Conservation (phyloP, 2,888 invertebrate genomes). For the Archips crataeganus region DNA sequence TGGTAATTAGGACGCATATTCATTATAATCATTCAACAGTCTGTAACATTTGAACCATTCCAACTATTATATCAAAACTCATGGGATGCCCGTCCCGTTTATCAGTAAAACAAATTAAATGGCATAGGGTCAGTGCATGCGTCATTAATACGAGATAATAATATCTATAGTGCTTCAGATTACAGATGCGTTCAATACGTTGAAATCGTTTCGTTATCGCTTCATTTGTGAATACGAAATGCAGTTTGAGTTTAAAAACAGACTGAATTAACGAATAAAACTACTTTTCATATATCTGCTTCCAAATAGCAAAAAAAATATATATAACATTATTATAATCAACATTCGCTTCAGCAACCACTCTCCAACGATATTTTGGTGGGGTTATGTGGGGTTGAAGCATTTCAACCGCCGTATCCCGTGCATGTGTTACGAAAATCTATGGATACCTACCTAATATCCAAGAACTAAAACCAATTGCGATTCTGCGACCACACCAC, state of each 20-base stretch:
- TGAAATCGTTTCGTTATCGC: background rate
- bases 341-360: too few relatives aligned
- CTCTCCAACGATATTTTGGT: too few relatives aligned
- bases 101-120: conserved; percentile 12
- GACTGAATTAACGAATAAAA: background rate
- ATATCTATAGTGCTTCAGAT: conserved; percentile 11
- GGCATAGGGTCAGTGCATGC: conserved; percentile 4
- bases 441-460: too few relatives aligned
- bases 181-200: conserved; percentile 12
- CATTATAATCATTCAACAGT: too few relatives aligned
- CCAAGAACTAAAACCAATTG: too few relatives aligned
- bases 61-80: background rate
- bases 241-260: background rate
- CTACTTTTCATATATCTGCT: background rate
- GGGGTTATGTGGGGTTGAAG: too few relatives aligned
- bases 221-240: background rate
- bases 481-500: too few relatives aligned
- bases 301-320: background rate
- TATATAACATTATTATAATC: background rate
- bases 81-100: background rate
- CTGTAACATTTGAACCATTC: background rate
- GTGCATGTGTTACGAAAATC: too few relatives aligned
- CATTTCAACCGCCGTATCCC: too few relatives aligned
- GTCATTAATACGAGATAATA: conserved; percentile 23
- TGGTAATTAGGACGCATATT: too few relatives aligned